phyloP scores from a whole-genome alignment of 2,113 vertebrate genomes.

The Henicopernis longicauda region DNA sequence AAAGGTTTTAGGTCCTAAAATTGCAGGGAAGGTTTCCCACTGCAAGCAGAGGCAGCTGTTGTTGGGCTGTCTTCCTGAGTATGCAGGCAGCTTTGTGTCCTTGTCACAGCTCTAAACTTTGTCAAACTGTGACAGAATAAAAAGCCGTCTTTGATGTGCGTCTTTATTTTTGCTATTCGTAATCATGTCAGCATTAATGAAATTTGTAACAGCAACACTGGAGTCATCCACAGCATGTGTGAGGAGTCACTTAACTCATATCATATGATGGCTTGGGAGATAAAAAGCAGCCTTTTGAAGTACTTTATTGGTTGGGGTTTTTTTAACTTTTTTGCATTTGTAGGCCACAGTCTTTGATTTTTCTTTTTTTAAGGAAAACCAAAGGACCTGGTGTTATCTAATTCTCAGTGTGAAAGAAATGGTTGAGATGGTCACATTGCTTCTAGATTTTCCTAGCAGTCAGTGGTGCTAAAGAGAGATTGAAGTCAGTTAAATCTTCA shows the following conservation, averaged over 20 bases:
- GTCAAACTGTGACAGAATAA: neutral
- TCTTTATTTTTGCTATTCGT: conserved; percentile 18
- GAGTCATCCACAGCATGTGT: neutral
- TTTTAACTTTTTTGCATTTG: neutral
- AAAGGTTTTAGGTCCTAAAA: neutral
- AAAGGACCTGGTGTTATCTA: neutral
- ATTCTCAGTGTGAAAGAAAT: neutral
- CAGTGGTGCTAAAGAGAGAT: neutral
- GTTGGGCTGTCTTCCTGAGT: neutral
- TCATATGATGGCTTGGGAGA: neutral
- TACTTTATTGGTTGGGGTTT: neutral
- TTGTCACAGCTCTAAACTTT: neutral
- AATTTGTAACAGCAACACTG: neutral
- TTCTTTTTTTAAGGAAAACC: neutral
- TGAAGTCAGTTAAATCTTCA: neutral
- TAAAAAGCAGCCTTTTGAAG: neutral
- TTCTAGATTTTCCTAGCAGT: neutral
- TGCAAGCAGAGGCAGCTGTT: neutral
- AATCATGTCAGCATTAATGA: neutral
- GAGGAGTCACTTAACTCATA: neutral
- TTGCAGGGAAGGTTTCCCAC: neutral
- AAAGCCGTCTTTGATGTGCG: neutral
- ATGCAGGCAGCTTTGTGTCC: neutral
- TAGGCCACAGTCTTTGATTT: neutral
- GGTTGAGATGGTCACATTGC: neutral